Conservation (phyloP, 2,797 vertebrate species). For the Bryconaethiops microstoma region DNA sequence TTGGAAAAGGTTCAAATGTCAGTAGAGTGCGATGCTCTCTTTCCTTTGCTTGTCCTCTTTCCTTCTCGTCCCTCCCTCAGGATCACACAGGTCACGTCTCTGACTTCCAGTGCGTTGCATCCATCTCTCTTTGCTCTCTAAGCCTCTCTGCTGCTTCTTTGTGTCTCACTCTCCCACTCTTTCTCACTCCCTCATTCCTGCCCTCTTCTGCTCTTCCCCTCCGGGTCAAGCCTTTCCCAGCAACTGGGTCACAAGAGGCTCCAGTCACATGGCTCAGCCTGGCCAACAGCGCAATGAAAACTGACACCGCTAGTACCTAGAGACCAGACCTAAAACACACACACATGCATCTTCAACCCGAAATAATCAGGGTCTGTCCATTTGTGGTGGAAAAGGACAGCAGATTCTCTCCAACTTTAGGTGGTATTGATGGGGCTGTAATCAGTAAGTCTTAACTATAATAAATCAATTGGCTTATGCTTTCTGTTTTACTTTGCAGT, state of each 20-base stretch:
- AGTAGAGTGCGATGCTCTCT: neutral
- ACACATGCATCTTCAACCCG: conserved; percentile 1
- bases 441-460: too few species aligned
- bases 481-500: too few species aligned
- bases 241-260: conserved; percentile 45
- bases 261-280: conserved; percentile 44
- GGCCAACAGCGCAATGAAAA: conserved; percentile 30
- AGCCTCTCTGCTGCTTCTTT: neutral
- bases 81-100: conserved; percentile 38
- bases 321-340: conserved; percentile 10
- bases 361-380: conserved; percentile 7
- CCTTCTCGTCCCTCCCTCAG: neutral
- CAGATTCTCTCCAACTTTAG: neutral
- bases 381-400: neutral
- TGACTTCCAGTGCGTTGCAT: conserved; percentile 46
- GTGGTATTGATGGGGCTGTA: neutral
- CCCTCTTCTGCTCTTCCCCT: conserved; percentile 40
- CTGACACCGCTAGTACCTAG: conserved; percentile 30
- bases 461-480: too few species aligned
- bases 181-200: conserved; percentile 37
- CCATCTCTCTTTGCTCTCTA: conserved; percentile 22
- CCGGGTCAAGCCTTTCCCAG: conserved; percentile 60
- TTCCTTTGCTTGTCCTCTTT: neutral
- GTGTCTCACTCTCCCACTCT: neutral
- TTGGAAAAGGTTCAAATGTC: conserved; percentile 1